Percentiles rank a stretch among this genome's conserved stretches.
phyloP scores from a whole-genome alignment of 2,797 vertebrate species.

The Coregonus suidteri region DNA sequence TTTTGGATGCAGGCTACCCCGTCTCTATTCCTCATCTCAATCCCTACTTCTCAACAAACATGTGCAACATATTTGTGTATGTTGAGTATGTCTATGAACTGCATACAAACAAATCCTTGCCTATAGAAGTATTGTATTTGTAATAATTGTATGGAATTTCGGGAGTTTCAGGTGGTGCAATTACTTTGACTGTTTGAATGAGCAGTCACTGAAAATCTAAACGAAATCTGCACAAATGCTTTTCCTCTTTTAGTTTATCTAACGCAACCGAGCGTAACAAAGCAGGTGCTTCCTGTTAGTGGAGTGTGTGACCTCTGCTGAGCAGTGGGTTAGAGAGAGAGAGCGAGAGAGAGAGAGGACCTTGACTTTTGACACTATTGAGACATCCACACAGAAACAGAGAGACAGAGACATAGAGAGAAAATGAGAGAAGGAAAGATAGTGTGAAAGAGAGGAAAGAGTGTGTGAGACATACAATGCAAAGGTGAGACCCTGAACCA shows the following conservation, averaged over 20 bases:
- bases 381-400: no score
- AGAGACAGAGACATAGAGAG: not conserved
- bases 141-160: not conserved
- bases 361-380: no score
- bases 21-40: not conserved
- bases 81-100: no score
- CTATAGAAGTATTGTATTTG: not conserved
- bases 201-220: not conserved
- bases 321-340: not conserved
- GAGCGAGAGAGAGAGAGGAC: not conserved
- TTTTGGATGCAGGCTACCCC: not conserved
- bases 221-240: not conserved
- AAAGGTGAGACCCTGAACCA: no score
- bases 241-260: not conserved
- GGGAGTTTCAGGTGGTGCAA: no score
- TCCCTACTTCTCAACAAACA: not conserved
- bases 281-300: not conserved
- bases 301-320: not conserved
- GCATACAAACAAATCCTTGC: not conserved
- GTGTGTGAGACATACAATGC: not conserved
- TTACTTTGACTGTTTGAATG: not conserved
- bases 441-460: not conserved
- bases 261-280: not conserved
- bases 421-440: not conserved
- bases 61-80: no score